Evolutionary conservation across 2,888 invertebrate species (phyloP).

Genomic region (Cephus spinipes): DNA sequence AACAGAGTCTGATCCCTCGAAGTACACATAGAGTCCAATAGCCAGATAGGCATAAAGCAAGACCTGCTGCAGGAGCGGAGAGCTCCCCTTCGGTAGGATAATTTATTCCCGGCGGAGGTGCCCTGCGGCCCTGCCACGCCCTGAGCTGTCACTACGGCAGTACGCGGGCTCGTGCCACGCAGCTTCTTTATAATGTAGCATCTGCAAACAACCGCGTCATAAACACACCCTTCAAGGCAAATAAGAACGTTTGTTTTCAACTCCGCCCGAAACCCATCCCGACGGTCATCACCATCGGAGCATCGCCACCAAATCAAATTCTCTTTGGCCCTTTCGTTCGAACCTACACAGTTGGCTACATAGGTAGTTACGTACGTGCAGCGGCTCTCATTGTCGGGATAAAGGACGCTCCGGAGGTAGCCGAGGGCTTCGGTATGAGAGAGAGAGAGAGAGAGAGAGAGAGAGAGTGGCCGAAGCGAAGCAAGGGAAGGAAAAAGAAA

Average conservation of each 20-base stretch:
- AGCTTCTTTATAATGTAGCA: conserved; percentile 59
- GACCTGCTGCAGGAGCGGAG: not conserved
- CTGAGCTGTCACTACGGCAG: conserved; percentile 48
- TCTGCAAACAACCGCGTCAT: conserved; percentile 59
- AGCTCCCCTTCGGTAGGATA: conserved; percentile 38
- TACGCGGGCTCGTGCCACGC: conserved; percentile 48
- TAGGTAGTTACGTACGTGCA: not conserved
- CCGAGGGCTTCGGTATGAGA: conserved; percentile 7
- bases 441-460: conserved; percentile 20
- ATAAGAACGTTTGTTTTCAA: conserved; percentile 32
- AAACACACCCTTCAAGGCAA: conserved; percentile 53
- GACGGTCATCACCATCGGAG: not conserved
- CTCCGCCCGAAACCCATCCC: conserved; percentile 25
- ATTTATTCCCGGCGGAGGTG: conserved; percentile 61
- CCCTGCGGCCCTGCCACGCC: conserved; percentile 63
- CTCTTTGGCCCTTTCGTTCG: not conserved
- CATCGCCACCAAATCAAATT: not conserved
- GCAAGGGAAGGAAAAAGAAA: not conserved
- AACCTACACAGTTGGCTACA: not conserved
- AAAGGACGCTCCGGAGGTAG: not conserved
- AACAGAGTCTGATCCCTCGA: conserved; percentile 7
- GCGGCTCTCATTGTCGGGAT: not conserved
- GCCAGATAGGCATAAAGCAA: not conserved
- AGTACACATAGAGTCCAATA: not conserved
- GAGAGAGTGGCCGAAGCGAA: conserved; percentile 11